Percentiles rank a stretch among this genome's conserved stretches.
Evolutionary conservation across 2,888 invertebrate species (phyloP).

Genomic region (Dicranocentrus wangi): DNA sequence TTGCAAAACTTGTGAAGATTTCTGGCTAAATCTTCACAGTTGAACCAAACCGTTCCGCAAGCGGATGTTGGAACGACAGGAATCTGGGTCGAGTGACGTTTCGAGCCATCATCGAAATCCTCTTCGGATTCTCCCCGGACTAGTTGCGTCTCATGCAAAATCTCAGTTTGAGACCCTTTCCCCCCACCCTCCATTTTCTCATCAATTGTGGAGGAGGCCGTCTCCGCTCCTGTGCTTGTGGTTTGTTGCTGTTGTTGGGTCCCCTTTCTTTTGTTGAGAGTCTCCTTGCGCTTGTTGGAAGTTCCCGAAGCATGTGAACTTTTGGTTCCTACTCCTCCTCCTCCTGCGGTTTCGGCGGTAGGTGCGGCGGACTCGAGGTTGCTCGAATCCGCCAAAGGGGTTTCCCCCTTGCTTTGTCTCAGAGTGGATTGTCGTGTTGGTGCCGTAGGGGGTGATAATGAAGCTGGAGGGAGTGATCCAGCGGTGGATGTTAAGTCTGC

Average conservation of each 20-base stretch:
- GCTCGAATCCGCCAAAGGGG: neutral
- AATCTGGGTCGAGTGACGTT: neutral
- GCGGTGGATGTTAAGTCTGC: neutral
- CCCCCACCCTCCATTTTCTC: neutral
- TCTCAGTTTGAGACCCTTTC: neutral
- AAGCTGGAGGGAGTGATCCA: neutral
- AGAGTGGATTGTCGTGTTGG: neutral
- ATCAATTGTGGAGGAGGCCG: neutral
- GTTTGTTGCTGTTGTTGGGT: neutral
- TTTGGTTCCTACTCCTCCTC: no score
- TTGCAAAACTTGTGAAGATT: slow-evolving; percentile 59
- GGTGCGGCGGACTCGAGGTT: neutral
- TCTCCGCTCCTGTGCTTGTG: neutral
- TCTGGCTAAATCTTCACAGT: slow-evolving; percentile 44
- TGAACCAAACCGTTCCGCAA: slow-evolving; percentile 58
- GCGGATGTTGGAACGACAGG: slow-evolving; percentile 22
- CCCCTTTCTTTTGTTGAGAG: neutral
- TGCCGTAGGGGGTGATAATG: neutral
- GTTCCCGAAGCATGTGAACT: neutral
- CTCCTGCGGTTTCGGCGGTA: no score
- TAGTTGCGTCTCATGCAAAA: slow-evolving; percentile 26
- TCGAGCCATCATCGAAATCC: slow-evolving; percentile 17
- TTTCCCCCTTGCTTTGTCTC: neutral
- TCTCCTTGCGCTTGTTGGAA: neutral
- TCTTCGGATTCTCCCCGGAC: slow-evolving; percentile 37